Evolutionary conservation across 2,797 vertebrate species (phyloP).

Genomic region (Melanotaenia trifasciata): DNA sequence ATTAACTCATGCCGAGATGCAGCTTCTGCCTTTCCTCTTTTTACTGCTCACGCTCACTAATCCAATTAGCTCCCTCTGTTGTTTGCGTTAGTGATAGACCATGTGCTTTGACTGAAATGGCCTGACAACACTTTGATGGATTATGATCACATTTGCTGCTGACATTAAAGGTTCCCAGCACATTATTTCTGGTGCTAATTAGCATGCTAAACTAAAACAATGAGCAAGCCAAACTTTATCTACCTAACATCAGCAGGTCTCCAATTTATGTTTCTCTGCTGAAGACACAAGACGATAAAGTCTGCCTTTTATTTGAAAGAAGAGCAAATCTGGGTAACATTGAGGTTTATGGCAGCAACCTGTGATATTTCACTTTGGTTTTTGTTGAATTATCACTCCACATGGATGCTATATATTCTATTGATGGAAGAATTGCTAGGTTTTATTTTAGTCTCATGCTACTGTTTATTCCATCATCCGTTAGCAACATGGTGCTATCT

Average conservation of each 20-base stretch:
- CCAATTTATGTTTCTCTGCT: background rate
- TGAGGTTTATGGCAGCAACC: no score
- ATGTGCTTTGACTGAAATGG: conserved; percentile 3
- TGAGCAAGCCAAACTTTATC: conserved; percentile 7
- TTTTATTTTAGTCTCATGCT: no score
- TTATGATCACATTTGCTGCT: background rate
- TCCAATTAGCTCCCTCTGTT: conserved; percentile 2
- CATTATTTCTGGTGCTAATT: background rate
- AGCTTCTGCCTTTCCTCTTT: background rate
- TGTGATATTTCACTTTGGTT: no score
- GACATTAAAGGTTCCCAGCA: background rate
- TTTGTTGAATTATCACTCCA: no score
- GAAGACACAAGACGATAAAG: background rate
- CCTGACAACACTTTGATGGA: background rate
- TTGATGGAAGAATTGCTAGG: no score
- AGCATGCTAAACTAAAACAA: background rate
- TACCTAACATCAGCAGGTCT: background rate
- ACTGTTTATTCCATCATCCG: background rate
- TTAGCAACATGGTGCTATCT: no score
- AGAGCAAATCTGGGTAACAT: no score
- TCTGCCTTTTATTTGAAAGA: no score
- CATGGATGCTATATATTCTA: no score
- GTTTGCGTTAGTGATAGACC: conserved; percentile 1
- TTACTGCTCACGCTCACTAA: background rate
- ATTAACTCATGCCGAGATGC: background rate